Percentiles rank a stretch among this genome's conserved stretches.
phyloP scores from a whole-genome alignment of 2,113 vertebrate genomes.

The Takifugu flavidus region DNA sequence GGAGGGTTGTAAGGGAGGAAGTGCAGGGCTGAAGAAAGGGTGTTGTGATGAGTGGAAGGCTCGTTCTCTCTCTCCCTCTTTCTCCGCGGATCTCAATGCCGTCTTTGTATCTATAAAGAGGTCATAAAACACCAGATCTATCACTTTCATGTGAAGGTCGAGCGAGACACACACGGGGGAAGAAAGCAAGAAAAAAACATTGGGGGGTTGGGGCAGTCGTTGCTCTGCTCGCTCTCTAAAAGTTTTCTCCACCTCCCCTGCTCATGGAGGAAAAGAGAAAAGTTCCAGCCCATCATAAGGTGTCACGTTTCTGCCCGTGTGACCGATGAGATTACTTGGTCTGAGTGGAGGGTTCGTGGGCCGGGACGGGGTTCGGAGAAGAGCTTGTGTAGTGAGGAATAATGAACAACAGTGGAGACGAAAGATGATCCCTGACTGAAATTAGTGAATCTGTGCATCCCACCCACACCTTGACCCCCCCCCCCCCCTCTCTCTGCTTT shows the following conservation, averaged over 20 bases:
- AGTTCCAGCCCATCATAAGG: slow-evolving; percentile 45
- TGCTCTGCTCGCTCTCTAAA: slow-evolving; percentile 26
- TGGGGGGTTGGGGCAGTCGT: neutral
- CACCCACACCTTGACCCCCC: slow-evolving; percentile 22
- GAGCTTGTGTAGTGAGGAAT: slow-evolving; percentile 30
- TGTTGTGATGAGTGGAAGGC: slow-evolving; percentile 50
- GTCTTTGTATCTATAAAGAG: slow-evolving; percentile 68
- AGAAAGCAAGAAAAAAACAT: slow-evolving; percentile 25
- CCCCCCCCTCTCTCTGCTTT: slow-evolving; percentile 24
- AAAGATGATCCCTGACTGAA: slow-evolving; percentile 34
- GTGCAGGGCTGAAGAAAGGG: slow-evolving; percentile 36
- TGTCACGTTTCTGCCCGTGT: slow-evolving; percentile 64
- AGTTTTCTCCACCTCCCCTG: slow-evolving; percentile 51
- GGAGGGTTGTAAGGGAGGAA: slow-evolving; percentile 19
- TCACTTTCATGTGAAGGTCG: slow-evolving; percentile 66
- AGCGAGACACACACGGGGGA: slow-evolving; percentile 8
- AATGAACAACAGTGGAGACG: slow-evolving; percentile 45
- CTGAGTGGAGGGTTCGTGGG: slow-evolving; percentile 37
- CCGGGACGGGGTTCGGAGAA: slow-evolving; percentile 33
- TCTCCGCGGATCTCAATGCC: slow-evolving; percentile 59
- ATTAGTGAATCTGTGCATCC: slow-evolving; percentile 45
- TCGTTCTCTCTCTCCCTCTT: slow-evolving; percentile 32
- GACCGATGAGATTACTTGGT: slow-evolving; percentile 63
- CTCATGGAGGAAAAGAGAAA: slow-evolving; percentile 19
- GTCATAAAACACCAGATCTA: slow-evolving; percentile 69